These are phyloP conservation scores for Microplitis mediator DNA, from an alignment of 1,140 invertebrate species.

Conservation along the genomic window DNA sequence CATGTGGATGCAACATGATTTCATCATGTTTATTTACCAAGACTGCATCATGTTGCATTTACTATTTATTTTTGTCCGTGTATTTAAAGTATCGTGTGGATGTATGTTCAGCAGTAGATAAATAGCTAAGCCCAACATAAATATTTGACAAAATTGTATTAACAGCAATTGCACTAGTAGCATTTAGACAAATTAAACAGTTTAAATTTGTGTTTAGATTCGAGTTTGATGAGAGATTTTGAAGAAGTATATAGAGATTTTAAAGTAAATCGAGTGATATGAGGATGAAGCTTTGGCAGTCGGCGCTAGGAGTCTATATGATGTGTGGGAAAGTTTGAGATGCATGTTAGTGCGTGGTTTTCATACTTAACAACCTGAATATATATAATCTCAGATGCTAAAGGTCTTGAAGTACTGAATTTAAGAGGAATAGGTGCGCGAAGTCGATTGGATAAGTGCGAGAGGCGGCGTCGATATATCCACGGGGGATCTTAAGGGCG, in stretches of 20 bases:
- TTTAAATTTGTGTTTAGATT: too few relatives aligned
- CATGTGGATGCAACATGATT: too few relatives aligned
- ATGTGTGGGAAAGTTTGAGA: constrained; percentile 22
- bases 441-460: constrained; percentile 21
- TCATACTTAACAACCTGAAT: constrained; percentile 16
- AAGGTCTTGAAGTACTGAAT: constrained; percentile 6
- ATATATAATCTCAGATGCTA: constrained; percentile 11
- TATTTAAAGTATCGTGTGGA: too few relatives aligned
- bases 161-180: too few relatives aligned
- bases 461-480: constrained; percentile 14
- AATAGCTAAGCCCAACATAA: not conserved
- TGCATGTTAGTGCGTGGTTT: constrained; percentile 3
- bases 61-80: too few relatives aligned
- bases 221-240: not conserved
- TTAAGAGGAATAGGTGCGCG: not conserved
- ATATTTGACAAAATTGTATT: not conserved
- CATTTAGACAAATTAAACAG: too few relatives aligned
- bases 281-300: not conserved
- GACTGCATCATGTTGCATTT: too few relatives aligned
- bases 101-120: not conserved
- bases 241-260: not conserved
- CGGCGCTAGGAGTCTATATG: not conserved
- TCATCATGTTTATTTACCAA: too few relatives aligned
- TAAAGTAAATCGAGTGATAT: not conserved
- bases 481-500: constrained; percentile 20